Evolutionary conservation across 2,113 vertebrate genomes (phyloP), one percentile per base, ranked within the genome.

Genomic region (Tapirus terrestris): DNA sequence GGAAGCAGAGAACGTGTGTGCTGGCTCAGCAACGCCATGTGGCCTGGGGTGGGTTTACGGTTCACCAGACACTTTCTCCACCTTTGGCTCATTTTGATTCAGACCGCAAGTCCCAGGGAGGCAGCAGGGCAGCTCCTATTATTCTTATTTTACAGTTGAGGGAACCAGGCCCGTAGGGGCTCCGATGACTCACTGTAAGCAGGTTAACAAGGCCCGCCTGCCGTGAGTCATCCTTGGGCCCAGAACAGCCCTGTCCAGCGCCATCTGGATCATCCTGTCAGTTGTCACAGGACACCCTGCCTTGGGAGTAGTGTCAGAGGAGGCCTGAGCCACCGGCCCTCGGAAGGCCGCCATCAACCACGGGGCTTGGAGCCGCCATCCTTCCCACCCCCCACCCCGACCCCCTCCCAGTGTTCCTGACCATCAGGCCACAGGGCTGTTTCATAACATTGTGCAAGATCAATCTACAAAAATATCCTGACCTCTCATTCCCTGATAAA

Each of bases 1-100:
- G 25, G 27, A 63, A n/a, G 70, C 70, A 33, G 25, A 87, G 53
- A 16, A 8, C 1, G 3, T 0, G 4, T 4, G 13, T 8, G 18
- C 61, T 48, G 58, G 8, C 29, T 0, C 2, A 92, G 51, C 0
- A 0, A n/a, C 1, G 3, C 6, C 4, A 0, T 0, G 1, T 10
- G 14, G 6, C n/a, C 17, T 1, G 4, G 5, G 3, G 0, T 3
- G 9, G 53, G 36, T 36, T 51, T 2, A 1, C 0, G 5, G 86
- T 60, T 60, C 33, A 12, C 2, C 23, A 8, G 76, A 29, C 39
- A 5, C 33, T 33, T 10, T 12, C 1, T 3, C 79, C 20, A 51
- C 79, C 29, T 31, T 29, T 6, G 29, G 45, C 13, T 48, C 23
- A 0, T 33, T 67, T 16, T 3, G 48, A 73, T 68, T 36, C 63